Evolutionary conservation across 2,113 vertebrate species (phyloP).

Genomic region (Amphiprion percula): DNA sequence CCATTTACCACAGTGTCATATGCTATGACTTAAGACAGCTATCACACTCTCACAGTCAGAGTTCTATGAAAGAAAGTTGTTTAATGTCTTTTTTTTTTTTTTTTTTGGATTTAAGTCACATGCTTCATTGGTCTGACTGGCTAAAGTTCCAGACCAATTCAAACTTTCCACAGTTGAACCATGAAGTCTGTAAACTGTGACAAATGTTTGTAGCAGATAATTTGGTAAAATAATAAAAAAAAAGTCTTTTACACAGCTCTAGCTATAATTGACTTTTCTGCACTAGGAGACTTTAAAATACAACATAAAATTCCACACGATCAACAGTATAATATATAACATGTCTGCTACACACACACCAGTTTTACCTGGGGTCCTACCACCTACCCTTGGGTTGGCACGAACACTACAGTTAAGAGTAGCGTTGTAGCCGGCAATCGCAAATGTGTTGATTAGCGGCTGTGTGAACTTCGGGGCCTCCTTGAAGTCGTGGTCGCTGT

Average conservation of each 20-base stretch:
- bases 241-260: too few species aligned
- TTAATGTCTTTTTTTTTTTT: too few species aligned
- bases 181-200: neutral
- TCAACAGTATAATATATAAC: too few species aligned
- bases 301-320: too few species aligned
- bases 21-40: too few species aligned
- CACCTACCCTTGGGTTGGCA: conserved; percentile 94
- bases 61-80: too few species aligned
- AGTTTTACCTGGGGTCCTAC: neutral
- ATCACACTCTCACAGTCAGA: too few species aligned
- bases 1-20: too few species aligned
- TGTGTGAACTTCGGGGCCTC: conserved; percentile 95
- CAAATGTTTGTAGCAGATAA: neutral
- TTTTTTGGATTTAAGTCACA: too few species aligned
- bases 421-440: conserved; percentile 94
- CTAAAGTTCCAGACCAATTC: too few species aligned
- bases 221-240: neutral
- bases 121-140: too few species aligned
- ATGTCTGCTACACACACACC: neutral
- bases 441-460: conserved; percentile 92
- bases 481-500: conserved; percentile 90
- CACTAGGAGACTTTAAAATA: neutral
- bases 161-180: too few species aligned
- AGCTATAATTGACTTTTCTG: neutral
- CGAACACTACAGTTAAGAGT: conserved; percentile 97